Base-by-base conservation (phyloP, 2,797 vertebrate genomes). In the Sebastes kiyomatsui region DNA sequence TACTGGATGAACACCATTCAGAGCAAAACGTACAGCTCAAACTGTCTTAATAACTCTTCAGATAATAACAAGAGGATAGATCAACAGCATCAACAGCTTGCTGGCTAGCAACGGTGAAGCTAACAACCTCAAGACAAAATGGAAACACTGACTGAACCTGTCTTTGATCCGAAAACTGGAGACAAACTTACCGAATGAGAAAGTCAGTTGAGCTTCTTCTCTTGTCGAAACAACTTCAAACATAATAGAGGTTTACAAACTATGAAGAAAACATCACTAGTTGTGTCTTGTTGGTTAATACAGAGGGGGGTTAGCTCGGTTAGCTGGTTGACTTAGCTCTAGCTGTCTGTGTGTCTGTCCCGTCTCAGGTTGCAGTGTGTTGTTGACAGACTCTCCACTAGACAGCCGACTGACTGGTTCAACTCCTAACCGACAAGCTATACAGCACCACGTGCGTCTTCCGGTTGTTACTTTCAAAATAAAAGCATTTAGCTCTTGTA, bases 331-430 rank as follows among this genome's bases (percentile, higher is more conserved):
- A 84, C 60, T 84, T 64, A 81, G 92, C 90, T 82, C 88, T 84
- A 28, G 81, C 68, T 59, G 83, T 75, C 46, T 87, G 80, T 79
- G 88, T 86, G 80, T 79, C 88, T 90, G 66, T 87, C 93, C 90
- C 86, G 90, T 92, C 86, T 94, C 93, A 94, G 94, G 93, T 94
- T 94, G 89, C 94, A 77, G 71, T 92, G 87, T 90, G 87, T 90
- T 93, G 93, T 94, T 95, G 93, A 92, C 91, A 92, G 86, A 82
- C 82, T 76, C 11, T 83, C 90, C 80, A 14, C 14, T 22, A 86
- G 76, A 83, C 86, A 85, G 81, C 84, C 33, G 77, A 60, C 77
- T 11, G 81, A 80, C 82, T 80, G 79, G 66, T 78, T 56, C 72
- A 38, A 38, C 35, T 38, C 35, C 35, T 38, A 27, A 7, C 38